phyloP scores from a whole-genome alignment of 30 jellyfish, hydroid and myxozoan genomes.

The Hydractinia symbiolongicarpus region DNA sequence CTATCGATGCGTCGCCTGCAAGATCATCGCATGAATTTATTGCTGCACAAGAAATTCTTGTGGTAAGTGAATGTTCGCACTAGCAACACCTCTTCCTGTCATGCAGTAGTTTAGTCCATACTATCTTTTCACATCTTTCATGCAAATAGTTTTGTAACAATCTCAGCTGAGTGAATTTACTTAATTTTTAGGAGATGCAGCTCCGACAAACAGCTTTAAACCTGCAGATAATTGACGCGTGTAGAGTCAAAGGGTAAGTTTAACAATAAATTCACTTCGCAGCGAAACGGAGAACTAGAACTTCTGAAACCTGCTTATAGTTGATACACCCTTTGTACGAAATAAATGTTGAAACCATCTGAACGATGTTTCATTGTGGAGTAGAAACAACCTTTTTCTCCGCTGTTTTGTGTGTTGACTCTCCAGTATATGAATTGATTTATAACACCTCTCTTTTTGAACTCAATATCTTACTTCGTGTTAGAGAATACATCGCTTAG shows the following conservation, averaged over 20 bases:
- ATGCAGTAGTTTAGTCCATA: background rate
- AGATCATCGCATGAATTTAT: conserved; percentile 36
- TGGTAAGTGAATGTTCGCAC: background rate
- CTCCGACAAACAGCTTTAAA: conserved; percentile 52
- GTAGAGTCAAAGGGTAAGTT: conserved; percentile 60
- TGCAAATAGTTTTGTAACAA: background rate
- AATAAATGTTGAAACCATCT: too few relatives aligned
- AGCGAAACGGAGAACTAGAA: too few relatives aligned
- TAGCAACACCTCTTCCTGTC: background rate
- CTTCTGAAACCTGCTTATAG: too few relatives aligned
- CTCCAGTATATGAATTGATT: too few relatives aligned
- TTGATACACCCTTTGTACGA: too few relatives aligned
- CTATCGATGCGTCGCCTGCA: conserved; percentile 68
- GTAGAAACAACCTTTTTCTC: too few relatives aligned
- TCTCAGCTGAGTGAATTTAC: background rate
- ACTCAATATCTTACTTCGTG: too few relatives aligned
- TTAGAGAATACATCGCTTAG: too few relatives aligned
- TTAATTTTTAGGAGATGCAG: conserved; percentile 72
- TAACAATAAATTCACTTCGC: too few relatives aligned
- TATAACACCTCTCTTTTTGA: too few relatives aligned
- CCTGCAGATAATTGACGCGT: conserved; percentile 74
- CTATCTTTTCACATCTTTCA: background rate
- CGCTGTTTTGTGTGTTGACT: too few relatives aligned
- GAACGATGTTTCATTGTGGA: too few relatives aligned
- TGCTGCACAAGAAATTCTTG: conserved; percentile 70